These are phyloP conservation scores for Grapholita molesta DNA, from an alignment of 1,140 invertebrate genomes.

Conservation along the genomic window DNA sequence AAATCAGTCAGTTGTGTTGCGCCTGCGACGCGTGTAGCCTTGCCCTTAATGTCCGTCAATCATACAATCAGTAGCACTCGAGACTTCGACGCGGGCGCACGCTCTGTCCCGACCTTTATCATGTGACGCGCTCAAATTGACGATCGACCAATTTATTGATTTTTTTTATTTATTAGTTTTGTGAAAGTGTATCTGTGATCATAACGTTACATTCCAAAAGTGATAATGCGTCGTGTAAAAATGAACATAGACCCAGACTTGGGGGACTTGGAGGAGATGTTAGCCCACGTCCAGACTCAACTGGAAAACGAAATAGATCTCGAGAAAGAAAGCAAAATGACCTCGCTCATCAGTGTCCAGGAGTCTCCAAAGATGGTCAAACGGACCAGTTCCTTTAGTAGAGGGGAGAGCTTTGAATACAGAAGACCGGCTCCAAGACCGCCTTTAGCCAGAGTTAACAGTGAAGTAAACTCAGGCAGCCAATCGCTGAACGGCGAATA, in stretches of 20 bases:
- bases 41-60: conserved; percentile 16
- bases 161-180: not conserved
- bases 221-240: conserved; percentile 59
- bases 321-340: conserved; percentile 58
- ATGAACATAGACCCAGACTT: conserved; percentile 66
- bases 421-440: conserved; percentile 41
- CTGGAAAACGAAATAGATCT: conserved; percentile 71
- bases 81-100: conserved; percentile 35
- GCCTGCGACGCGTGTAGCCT: conserved; percentile 4
- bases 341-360: conserved; percentile 53
- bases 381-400: conserved; percentile 42
- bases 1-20: not conserved
- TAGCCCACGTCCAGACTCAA: conserved; percentile 69
- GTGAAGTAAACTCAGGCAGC: conserved; percentile 40
- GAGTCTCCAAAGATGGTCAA: conserved; percentile 62
- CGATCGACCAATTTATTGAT: not conserved
- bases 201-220: conserved; percentile 24
- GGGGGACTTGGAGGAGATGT: conserved; percentile 72
- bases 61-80: conserved; percentile 21
- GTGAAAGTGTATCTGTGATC: conserved; percentile 26
- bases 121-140: not conserved
- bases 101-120: conserved; percentile 15
- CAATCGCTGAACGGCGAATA: conserved; percentile 37
- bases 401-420: conserved; percentile 40
- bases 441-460: conserved; percentile 35